These are phyloP conservation scores for Oxyruncus cristatus DNA, from an alignment of 2,113 vertebrate species.

Conservation along the genomic window DNA sequence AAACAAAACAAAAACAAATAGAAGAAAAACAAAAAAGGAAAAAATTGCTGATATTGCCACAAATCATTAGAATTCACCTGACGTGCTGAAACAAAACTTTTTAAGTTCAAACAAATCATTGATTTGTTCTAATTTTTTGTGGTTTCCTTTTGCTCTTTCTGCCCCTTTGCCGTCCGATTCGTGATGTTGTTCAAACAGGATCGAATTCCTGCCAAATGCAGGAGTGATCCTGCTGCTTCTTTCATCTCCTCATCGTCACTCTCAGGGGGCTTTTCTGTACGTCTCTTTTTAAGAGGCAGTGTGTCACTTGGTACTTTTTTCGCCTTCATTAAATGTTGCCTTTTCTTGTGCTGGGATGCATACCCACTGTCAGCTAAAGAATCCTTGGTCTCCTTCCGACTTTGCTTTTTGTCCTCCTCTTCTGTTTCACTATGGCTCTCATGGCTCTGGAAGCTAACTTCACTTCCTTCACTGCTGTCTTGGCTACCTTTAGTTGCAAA, in stretches of 20 bases:
- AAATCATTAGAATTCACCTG: constrained; percentile 99
- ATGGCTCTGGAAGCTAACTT: constrained; percentile 79
- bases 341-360: constrained; percentile 89
- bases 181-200: constrained; percentile 99
- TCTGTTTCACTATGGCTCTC: constrained; percentile 85
- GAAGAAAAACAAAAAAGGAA: constrained; percentile 74
- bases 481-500: constrained; percentile 77
- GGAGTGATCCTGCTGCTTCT: constrained; percentile 94
- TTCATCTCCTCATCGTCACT: constrained; percentile 99
- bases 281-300: constrained; percentile 97
- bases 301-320: constrained; percentile 89
- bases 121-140: constrained; percentile 94
- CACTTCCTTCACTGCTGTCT: constrained; percentile 79
- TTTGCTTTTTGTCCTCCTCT: constrained; percentile 84
- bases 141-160: constrained; percentile 96
- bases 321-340: constrained; percentile 90
- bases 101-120: constrained; percentile 92
- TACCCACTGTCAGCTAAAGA: constrained; percentile 84
- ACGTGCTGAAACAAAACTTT: constrained; percentile 95
- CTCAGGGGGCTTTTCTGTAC: constrained; percentile 91
- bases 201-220: constrained; percentile 95
- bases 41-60: constrained; percentile 99
- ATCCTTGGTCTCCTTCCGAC: constrained; percentile 88
- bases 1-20: constrained; percentile 73
- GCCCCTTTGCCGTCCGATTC: constrained; percentile 98